Percentiles rank a stretch among this genome's conserved stretches.
Evolutionary conservation across 2,888 invertebrate genomes (phyloP).

Genomic region (Molanna angustata): DNA sequence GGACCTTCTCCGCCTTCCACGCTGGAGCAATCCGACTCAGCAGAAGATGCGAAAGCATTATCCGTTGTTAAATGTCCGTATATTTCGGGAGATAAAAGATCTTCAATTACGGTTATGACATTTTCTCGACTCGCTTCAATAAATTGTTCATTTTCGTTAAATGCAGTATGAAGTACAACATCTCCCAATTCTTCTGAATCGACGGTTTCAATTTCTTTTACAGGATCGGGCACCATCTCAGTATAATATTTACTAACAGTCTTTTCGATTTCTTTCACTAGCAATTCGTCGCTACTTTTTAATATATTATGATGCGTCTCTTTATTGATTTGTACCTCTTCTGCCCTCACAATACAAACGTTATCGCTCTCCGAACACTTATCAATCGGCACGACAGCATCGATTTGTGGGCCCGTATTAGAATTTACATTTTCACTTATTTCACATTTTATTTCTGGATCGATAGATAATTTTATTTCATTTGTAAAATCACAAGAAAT

Average conservation of each 20-base stretch:
- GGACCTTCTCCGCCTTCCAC: constrained; percentile 41
- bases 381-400: no score
- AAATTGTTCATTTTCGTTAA: not conserved
- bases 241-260: no score
- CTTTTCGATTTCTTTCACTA: constrained; percentile 2
- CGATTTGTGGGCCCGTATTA: no score
- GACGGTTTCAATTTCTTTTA: constrained; percentile 10
- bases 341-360: no score
- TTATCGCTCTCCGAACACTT: no score
- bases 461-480: no score
- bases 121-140: not conserved
- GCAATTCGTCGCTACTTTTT: no score
- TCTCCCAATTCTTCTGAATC: constrained; percentile 4
- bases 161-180: not conserved
- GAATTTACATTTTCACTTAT: no score
- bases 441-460: no score
- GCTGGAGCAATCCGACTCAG: constrained; percentile 51
- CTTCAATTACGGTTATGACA: not conserved
- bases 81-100: constrained; percentile 18
- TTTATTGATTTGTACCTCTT: no score
- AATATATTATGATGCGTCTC: no score
- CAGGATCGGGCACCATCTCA: constrained; percentile 29
- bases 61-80: constrained; percentile 49
- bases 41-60: constrained; percentile 56
- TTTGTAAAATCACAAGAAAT: no score